phyloP scores from a whole-genome alignment of 2,888 invertebrate genomes.

The Erebia ligea region DNA sequence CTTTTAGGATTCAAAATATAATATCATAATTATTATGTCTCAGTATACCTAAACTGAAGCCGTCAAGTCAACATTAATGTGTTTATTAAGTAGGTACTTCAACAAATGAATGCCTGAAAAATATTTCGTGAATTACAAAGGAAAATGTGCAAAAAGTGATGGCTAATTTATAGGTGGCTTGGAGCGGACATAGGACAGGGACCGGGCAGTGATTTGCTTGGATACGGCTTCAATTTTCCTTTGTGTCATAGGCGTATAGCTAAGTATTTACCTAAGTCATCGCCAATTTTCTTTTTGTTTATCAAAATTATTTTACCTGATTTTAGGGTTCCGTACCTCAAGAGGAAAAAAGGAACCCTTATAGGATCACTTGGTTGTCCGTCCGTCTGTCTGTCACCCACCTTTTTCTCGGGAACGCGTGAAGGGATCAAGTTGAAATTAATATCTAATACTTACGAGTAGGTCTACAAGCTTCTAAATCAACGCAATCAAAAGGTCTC shows the following conservation, averaged over 20 bases:
- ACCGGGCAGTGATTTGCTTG: conserved; percentile 11
- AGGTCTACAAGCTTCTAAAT: too few relatives aligned
- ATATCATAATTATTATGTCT: not conserved
- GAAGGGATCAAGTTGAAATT: too few relatives aligned
- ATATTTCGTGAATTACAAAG: not conserved
- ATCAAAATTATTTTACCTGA: not conserved
- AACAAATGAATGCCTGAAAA: not conserved
- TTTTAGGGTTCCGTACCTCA: too few relatives aligned
- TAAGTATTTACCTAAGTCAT: not conserved
- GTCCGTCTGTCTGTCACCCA: too few relatives aligned
- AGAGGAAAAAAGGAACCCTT: too few relatives aligned
- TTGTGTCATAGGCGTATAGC: not conserved
- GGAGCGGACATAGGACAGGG: not conserved
- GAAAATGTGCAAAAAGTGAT: conserved; percentile 6
- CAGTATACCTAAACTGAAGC: not conserved
- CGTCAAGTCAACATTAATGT: not conserved
- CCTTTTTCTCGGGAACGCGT: too few relatives aligned
- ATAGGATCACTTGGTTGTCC: too few relatives aligned
- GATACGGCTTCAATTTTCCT: conserved; percentile 5
- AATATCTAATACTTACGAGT: too few relatives aligned
- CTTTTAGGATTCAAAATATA: not conserved
- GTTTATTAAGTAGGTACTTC: not conserved
- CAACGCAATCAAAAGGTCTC: too few relatives aligned
- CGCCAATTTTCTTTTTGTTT: conserved; percentile 5
- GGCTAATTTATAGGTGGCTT: conserved; percentile 8